Conservation (phyloP, 2,888 invertebrate species). For the Pyrrhia umbra region DNA sequence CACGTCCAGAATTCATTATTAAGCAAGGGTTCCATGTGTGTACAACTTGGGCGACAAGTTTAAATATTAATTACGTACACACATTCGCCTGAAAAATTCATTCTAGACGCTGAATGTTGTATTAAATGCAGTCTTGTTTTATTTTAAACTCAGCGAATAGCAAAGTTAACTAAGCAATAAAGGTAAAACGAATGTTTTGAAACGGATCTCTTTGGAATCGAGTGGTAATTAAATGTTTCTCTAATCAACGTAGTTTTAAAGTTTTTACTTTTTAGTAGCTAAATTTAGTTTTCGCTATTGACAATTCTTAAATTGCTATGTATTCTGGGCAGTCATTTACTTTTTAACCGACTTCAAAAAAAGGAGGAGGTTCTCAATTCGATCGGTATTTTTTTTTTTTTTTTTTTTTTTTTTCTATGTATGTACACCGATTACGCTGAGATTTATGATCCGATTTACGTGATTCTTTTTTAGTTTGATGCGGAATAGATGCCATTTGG, state of each 20-base stretch:
- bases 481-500: too few relatives aligned
- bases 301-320: neutral
- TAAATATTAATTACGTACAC: conserved; percentile 56
- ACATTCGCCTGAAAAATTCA: conserved; percentile 32
- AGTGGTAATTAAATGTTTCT: conserved; percentile 20
- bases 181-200: conserved; percentile 9
- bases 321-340: too few relatives aligned
- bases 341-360: too few relatives aligned
- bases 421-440: too few relatives aligned
- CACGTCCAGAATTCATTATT: conserved; percentile 53
- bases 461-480: too few relatives aligned
- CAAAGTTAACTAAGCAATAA: conserved; percentile 17
- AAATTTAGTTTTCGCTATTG: neutral
- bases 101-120: conserved; percentile 12
- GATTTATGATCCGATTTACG: too few relatives aligned
- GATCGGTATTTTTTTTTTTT: too few relatives aligned
- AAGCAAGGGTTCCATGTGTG: conserved; percentile 39
- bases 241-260: conserved; percentile 32
- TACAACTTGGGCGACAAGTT: conserved; percentile 51
- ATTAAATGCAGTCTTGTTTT: conserved; percentile 21
- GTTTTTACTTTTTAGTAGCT: neutral
- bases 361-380: too few relatives aligned
- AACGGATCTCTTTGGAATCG: neutral
- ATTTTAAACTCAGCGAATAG: conserved; percentile 14
- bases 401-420: too few relatives aligned